Evolutionary conservation across 1,140 invertebrate genomes (phyloP), one percentile per base, ranked within the genome.

Genomic region (Drosophila santomea): DNA sequence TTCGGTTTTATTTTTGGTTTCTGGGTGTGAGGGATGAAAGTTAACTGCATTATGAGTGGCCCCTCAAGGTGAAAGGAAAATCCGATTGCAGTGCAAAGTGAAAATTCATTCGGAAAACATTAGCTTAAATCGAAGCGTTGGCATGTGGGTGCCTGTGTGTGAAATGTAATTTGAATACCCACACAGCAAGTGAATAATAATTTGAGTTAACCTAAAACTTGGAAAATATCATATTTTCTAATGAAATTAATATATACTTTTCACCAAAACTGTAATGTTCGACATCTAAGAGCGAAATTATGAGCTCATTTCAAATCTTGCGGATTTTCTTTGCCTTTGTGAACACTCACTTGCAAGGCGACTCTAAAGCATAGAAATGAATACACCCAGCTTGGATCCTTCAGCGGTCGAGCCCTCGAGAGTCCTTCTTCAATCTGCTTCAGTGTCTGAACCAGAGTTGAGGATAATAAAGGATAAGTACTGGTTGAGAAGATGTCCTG

Each of bases 361-460:
- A 71, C 28, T 71, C 28, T 36, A 57, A 58, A 71, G 68, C 71
- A 72, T 72, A 58, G 36, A 71, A 71, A 71, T 71, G 52, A 68
- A 69, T 68, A 15, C 41, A 69, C 2, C 11, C 64, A 69, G 32
- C 62, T 54, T 17, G 38, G 66, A 44, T 48, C 47, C 44, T 67
- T 50, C 44, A 39, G 32, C 23, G 48, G 41, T 64, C 28, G 45
- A 66, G 56, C 20, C n/a, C 36, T 51, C 8, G 20, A 54, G 47
- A 54, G 39, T 38, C n/a, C 32, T 54, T 45, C 64, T 51, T 48
- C 14, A 52, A 36, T 32, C 15, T 15, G 20, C 36, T 48, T 14
- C 12, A 14, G 28, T 38, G 41, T 8, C 36, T 8, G 5, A 7
- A 4, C 14, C 35, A 32, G 20, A 43, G 20, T 20, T 12, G 4